Evolutionary conservation across 1,140 invertebrate species (phyloP).

Genomic region (Dendrolimus punctatus): DNA sequence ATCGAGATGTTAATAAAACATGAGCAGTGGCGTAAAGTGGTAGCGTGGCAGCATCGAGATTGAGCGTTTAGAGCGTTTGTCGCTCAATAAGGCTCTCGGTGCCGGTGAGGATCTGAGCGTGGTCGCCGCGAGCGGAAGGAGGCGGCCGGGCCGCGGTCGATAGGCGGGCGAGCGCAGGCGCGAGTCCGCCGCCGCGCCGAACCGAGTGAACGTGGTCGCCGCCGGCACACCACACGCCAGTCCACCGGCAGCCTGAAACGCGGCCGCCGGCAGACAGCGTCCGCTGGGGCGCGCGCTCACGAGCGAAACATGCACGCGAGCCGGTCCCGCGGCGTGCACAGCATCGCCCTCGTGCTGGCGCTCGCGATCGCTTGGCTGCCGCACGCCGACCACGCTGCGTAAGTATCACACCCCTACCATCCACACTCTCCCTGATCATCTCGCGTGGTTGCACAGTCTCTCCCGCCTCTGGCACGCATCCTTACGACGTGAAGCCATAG

Average conservation of each 20-base stretch:
- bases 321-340: slow-evolving; percentile 32
- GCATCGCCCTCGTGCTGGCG: slow-evolving; percentile 30
- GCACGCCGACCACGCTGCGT: slow-evolving; percentile 51
- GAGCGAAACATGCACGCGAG: slow-evolving; percentile 32
- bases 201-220: slow-evolving; percentile 6
- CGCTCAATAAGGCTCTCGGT: slow-evolving; percentile 39
- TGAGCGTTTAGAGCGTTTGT: slow-evolving; percentile 34
- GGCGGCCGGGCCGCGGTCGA: slow-evolving; percentile 45
- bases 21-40: slow-evolving; percentile 27
- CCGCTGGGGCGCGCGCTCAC: slow-evolving; percentile 25
- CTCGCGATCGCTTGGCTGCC: slow-evolving; percentile 45
- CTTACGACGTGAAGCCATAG: slow-evolving; percentile 19
- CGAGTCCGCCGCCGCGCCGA: slow-evolving; percentile 14
- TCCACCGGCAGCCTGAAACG: slow-evolving; percentile 31
- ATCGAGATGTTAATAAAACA: slow-evolving; percentile 24
- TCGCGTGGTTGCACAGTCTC: slow-evolving; percentile 3
- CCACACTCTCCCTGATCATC: slow-evolving; percentile 7
- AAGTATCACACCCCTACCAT: slow-evolving; percentile 24
- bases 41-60: slow-evolving; percentile 22
- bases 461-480: slow-evolving; percentile 16
- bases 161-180: slow-evolving; percentile 40
- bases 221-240: slow-evolving; percentile 24
- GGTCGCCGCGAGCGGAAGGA: slow-evolving; percentile 31
- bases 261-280: slow-evolving; percentile 31
- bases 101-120: slow-evolving; percentile 39